Evolutionary conservation across 2,888 invertebrate genomes (phyloP).

Genomic region (Drosophila meridionalis): DNA sequence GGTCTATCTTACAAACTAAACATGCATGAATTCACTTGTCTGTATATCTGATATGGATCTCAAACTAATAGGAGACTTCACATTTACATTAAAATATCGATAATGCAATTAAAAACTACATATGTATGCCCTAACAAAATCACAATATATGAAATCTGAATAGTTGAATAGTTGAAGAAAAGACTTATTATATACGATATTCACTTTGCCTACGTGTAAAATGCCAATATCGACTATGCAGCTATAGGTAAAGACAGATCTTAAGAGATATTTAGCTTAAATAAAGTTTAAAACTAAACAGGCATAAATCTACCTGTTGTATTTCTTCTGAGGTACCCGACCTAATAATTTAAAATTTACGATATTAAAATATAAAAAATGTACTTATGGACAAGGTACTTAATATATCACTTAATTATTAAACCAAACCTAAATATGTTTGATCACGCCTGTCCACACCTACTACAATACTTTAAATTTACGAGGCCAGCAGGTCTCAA

Average conservation of each 20-base stretch:
- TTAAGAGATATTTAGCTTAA: not conserved
- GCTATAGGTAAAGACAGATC: not conserved
- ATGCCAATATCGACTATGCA: not conserved
- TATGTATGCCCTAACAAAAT: no score
- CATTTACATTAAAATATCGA: no score
- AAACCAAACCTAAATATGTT: not conserved
- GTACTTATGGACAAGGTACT: not conserved
- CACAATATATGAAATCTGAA: no score
- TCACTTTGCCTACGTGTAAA: not conserved
- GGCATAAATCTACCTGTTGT: not conserved
- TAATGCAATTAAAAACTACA: no score
- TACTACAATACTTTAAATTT: not conserved
- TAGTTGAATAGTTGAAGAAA: no score
- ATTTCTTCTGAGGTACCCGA: no score
- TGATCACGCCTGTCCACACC: not conserved
- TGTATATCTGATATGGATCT: no score
- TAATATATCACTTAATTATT: not conserved
- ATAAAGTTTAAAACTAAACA: not conserved
- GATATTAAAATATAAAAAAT: not conserved
- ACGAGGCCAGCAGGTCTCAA: not conserved
- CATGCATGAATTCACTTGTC: no score
- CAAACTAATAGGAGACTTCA: no score
- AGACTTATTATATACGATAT: not conserved
- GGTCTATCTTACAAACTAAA: no score
- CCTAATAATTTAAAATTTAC: not conserved